Base-by-base conservation (phyloP, 2,797 vertebrate genomes). In the Anomalospiza imberbis region DNA sequence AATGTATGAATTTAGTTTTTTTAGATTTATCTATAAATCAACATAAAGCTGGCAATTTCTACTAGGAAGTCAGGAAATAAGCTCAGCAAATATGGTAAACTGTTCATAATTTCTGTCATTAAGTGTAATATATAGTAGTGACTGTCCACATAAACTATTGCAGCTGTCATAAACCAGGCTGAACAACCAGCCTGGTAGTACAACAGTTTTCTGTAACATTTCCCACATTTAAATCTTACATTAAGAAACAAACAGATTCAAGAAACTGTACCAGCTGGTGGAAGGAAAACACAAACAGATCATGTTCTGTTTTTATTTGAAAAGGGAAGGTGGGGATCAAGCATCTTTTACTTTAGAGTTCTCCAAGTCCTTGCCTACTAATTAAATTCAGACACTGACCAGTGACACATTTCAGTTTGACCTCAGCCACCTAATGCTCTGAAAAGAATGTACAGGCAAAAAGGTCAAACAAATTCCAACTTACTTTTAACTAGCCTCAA, bases 341-440 rank as follows among this genome's bases (percentile, higher is more conserved):
- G 87, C 60, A 91, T 81, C 76, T 91, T 89, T 58, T 67, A 80
- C 88, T 88, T 91, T 9, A 55, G 78, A 89, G 62, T 67, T 85
- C 85, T 86, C 60, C 38, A 88, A 61, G 66, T 89, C 63, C 45
- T 91, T 76, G 44, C 40, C 78, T 76, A 70, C 93, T 96, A 96
- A 96, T 97, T 96, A 94, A 96, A 92, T 94, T 96, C 95, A 96
- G 94, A 95, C 94, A 95, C 92, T 97, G 96, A 96, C 92, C 91
- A 96, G 93, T 79, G 93, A 93, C 91, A 95, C 93, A 88, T 96
- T 96, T 96, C 74, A 91, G 91, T 77, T 94, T 96, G 95, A 97
- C 95, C 95, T 96, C 74, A 93, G 90, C 80, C 93, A 96, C 95
- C 83, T 82, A 93, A 93, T 45, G 67, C 93, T 96, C 91, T 90